Percentiles rank a stretch among this genome's conserved stretches.
Evolutionary conservation across 2,888 invertebrate species (phyloP).

Genomic region (Thymelicus sylvestris): DNA sequence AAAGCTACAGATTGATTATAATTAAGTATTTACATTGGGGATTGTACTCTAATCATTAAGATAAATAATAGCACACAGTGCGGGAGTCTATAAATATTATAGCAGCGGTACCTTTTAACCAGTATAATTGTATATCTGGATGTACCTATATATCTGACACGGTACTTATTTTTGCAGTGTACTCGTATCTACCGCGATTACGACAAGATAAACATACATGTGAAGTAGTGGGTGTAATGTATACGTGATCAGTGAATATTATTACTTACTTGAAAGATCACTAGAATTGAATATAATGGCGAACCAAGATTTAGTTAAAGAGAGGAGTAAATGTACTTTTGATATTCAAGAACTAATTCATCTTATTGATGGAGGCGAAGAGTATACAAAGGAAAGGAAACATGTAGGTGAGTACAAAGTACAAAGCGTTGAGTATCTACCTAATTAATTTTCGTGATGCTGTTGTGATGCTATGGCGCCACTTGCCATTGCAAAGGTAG

Average conservation of each 20-base stretch:
- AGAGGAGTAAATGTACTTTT: conserved; percentile 89
- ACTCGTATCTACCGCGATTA: not conserved
- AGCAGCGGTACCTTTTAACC: not conserved
- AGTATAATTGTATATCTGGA: not conserved
- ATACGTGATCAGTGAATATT: not conserved
- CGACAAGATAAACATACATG: not conserved
- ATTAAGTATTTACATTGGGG: not conserved
- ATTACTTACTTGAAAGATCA: not conserved
- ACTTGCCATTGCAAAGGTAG: too few relatives aligned
- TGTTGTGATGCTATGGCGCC: too few relatives aligned
- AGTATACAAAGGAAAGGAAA: conserved; percentile 87
- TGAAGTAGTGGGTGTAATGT: not conserved
- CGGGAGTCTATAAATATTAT: conserved; percentile 1
- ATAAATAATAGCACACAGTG: not conserved
- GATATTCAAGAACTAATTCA: conserved; percentile 88
- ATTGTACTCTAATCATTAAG: not conserved
- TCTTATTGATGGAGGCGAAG: conserved; percentile 89
- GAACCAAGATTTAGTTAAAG: conserved; percentile 87
- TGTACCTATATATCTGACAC: not conserved
- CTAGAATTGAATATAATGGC: conserved; percentile 45
- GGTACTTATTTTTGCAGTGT: not conserved
- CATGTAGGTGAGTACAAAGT: conserved; percentile 58
- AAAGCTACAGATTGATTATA: too few relatives aligned
- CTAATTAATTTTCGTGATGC: too few relatives aligned
- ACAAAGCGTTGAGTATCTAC: not conserved